Evolutionary conservation across 2,888 invertebrate species (phyloP), one percentile per base, ranked within the genome.

Genomic region (Gnatocerus cornutus): DNA sequence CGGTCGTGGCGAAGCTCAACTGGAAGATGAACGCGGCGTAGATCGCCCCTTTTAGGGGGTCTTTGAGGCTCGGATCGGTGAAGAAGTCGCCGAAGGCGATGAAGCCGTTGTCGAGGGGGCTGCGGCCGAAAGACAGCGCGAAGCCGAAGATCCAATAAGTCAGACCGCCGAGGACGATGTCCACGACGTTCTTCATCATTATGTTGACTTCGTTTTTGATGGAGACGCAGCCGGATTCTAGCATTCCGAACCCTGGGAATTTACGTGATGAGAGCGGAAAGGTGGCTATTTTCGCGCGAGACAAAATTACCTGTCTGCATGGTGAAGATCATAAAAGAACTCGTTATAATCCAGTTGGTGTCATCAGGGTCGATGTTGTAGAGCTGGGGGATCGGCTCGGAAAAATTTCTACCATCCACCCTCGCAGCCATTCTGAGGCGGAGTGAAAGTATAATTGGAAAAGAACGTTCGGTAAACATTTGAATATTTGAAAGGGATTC

Each of bases 121-220:
- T 90, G 13, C 90, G 87, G 0, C 96, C 97, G 80, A 95, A 97
- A 3, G 96, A 95, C 85, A 97, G 88, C 0, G 95, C 97, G 84
- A 94, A 98, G 0, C 98, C 98, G 81, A 97, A 96, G 33, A 95
- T 89, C 98, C 98, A 98, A 85, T 97, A 98, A 0, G 96, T 96
- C 9, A 96, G 84, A 69, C 96, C 97, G 1, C 97, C 97, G 13
- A 98, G 88, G 0, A 96, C 94, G 56, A 98, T 96, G 78, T 98
- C 97, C 0, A 95, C 94, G 0, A 96, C 91, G 80, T 97, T 97
- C 84, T 98, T 98, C 93, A 98, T 96, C 97, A 98, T 97, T 68
- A 98, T 97, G 83, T 97, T 97, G 0, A 96, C 96, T 87, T 97
- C 97, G 82, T 97, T 97, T 85, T 97, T 96, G 59, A 95, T 89